Base-by-base conservation (phyloP, 2,888 invertebrate species). In the Junonia oenone region DNA sequence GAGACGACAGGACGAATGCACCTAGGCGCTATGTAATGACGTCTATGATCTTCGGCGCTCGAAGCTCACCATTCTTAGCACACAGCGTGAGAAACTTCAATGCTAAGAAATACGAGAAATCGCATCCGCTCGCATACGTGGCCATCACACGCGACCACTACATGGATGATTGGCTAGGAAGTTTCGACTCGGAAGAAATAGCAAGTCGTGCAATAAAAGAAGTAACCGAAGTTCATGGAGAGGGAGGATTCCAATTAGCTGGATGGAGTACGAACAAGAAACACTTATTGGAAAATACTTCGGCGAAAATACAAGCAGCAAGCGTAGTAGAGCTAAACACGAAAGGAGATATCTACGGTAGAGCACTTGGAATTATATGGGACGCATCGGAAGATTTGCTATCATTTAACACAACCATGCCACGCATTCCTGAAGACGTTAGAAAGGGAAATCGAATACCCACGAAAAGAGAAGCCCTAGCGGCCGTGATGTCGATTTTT, bases 121-220 rank as follows among this genome's bases (percentile, higher is more conserved):
- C 45, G 13, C 53, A 49, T 29, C 59, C 56, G 1, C 29, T 19
- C 26, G 59, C 59, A 1, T 29, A 35, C n/a, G 22, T 45, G 22
- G 52, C 48, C 9, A 37, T 65, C 0, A 45, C 33, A 0, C 31
- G 17, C 11, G 19, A 14, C 22, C 50, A 55, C 27, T 56, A 52
- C 45, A 56, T 70, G 58, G 68, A 69, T 15, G 67, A 70, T n/a
- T 71, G 65, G 35, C 49, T 74, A 3, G 67, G 67, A 2, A 68
- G 69, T 35, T 60, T 63, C 2, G 61, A 65, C 3, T 55, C 62
- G 0, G 53, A 46, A 3, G 51, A 61, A 1, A 59, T 63, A 50
- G 69, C 72, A 0, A 38, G 13, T 1, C 13, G 35, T 2, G 15
- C 68, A 27, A 51, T 61, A 5, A 13, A 40, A 0, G 57, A 64